Conservation (phyloP, 1,140 invertebrate genomes). For the Trachymyrmex septentrionalis region DNA sequence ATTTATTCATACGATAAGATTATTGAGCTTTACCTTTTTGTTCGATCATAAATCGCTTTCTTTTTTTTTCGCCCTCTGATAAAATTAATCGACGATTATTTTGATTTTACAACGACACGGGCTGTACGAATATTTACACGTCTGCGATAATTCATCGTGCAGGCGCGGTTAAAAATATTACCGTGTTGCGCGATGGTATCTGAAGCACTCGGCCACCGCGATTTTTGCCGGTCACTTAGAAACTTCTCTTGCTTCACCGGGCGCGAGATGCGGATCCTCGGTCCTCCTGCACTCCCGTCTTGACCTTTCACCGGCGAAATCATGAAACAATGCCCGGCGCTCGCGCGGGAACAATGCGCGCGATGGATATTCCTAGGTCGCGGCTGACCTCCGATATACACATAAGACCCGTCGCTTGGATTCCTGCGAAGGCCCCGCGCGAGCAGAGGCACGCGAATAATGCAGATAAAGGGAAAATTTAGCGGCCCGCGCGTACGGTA, state of each 20-base stretch:
- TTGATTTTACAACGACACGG: background rate
- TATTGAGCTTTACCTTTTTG: background rate
- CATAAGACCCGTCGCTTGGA: conserved; percentile 34
- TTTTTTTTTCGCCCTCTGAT: background rate
- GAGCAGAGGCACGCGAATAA: conserved; percentile 72
- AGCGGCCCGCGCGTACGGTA: conserved; percentile 45
- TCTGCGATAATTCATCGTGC: conserved; percentile 8
- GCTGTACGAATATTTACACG: background rate
- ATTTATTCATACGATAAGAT: background rate
- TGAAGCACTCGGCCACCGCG: background rate
- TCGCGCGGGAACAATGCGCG: conserved; percentile 69
- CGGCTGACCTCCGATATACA: conserved; percentile 68
- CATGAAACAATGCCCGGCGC: conserved; percentile 60
- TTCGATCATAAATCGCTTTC: background rate
- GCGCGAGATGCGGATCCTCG: conserved; percentile 58
- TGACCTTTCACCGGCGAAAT: conserved; percentile 56
- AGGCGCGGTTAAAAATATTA: background rate
- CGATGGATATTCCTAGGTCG: conserved; percentile 70
- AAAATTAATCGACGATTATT: background rate
- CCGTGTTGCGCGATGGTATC: conserved; percentile 56
- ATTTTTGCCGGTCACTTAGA: conserved; percentile 34
- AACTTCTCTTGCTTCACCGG: background rate
- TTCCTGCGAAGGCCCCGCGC: conserved; percentile 46
- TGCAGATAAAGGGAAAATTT: conserved; percentile 79
- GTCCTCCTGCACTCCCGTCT: conserved; percentile 28